Conservation (phyloP, 2,113 vertebrate genomes). For the Pao palembangensis region DNA sequence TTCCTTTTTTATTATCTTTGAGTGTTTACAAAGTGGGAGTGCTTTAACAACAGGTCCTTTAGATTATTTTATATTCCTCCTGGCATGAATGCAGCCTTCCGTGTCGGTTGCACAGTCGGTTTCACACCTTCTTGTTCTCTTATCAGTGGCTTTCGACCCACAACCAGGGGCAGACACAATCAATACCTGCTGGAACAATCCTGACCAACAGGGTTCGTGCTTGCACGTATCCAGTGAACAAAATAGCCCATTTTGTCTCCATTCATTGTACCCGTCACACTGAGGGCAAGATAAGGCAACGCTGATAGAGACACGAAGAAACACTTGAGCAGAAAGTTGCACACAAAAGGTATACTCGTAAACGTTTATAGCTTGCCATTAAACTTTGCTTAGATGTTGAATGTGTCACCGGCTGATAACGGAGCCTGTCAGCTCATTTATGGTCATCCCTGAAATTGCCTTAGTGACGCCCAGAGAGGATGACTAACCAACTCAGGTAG, state of each 20-base stretch:
- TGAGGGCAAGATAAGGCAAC: slow-evolving; percentile 55
- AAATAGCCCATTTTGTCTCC: slow-evolving; percentile 41
- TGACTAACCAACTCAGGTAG: slow-evolving; percentile 62
- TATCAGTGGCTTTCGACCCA: slow-evolving; percentile 46
- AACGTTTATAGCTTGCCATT: slow-evolving; percentile 74
- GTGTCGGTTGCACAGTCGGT: slow-evolving; percentile 24
- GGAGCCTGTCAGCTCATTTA: slow-evolving; percentile 70
- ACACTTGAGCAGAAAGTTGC: slow-evolving; percentile 54
- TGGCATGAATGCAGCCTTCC: slow-evolving; percentile 14
- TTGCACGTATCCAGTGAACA: slow-evolving; percentile 24
- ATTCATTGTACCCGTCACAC: slow-evolving; percentile 45
- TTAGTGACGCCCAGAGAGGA: slow-evolving; percentile 68
- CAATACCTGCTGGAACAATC: slow-evolving; percentile 29
- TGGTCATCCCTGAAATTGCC: slow-evolving; percentile 61
- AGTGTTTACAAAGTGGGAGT: slow-evolving; percentile 62
- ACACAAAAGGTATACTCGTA: slow-evolving; percentile 65
- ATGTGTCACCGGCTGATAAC: slow-evolving; percentile 68
- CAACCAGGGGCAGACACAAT: slow-evolving; percentile 30
- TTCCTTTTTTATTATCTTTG: slow-evolving; percentile 49
- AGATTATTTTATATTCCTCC: slow-evolving; percentile 48
- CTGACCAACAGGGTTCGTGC: slow-evolving; percentile 39
- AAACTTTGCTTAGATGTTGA: slow-evolving; percentile 76
- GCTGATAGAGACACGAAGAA: slow-evolving; percentile 47
- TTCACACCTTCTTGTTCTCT: slow-evolving; percentile 60
- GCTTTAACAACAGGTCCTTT: slow-evolving; percentile 45